Conservation (phyloP, 2,797 vertebrate species). For the Diplodus puntazzo region DNA sequence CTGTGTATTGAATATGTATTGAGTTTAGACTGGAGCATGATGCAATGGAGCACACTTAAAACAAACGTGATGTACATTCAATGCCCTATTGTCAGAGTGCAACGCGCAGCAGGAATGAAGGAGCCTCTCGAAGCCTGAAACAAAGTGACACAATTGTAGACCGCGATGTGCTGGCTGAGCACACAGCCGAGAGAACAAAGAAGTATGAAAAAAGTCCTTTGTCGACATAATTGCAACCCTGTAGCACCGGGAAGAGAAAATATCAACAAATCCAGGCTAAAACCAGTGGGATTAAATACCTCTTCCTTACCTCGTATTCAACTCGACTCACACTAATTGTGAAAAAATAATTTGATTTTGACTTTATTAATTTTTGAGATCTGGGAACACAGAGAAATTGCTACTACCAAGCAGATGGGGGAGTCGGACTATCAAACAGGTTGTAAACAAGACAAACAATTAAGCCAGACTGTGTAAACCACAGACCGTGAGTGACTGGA, state of each 20-base stretch:
- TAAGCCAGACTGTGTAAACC: not conserved
- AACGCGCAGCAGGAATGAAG: constrained; percentile 6
- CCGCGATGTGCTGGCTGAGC: not conserved
- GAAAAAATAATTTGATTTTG: not conserved
- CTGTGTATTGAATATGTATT: constrained; percentile 7
- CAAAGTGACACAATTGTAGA: constrained; percentile 1
- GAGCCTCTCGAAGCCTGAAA: constrained; percentile 19
- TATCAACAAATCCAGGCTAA: not conserved
- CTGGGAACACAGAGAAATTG: not conserved
- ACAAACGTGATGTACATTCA: not conserved
- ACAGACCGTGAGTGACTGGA: not conserved
- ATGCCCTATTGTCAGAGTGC: constrained; percentile 1
- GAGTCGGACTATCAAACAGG: constrained; percentile 10
- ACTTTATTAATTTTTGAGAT: not conserved
- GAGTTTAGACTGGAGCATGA: not conserved
- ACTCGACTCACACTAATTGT: not conserved
- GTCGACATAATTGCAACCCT: constrained; percentile 4
- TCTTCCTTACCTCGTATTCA: not conserved
- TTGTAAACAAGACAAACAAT: not conserved
- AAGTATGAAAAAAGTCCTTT: not conserved
- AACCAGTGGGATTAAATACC: not conserved
- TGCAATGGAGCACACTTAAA: constrained; percentile 17
- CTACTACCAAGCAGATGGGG: not conserved
- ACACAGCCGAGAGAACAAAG: not conserved
- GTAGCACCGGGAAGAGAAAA: not conserved